Base-by-base conservation (phyloP, 1,140 invertebrate species). In the Bicyclus anynana region DNA sequence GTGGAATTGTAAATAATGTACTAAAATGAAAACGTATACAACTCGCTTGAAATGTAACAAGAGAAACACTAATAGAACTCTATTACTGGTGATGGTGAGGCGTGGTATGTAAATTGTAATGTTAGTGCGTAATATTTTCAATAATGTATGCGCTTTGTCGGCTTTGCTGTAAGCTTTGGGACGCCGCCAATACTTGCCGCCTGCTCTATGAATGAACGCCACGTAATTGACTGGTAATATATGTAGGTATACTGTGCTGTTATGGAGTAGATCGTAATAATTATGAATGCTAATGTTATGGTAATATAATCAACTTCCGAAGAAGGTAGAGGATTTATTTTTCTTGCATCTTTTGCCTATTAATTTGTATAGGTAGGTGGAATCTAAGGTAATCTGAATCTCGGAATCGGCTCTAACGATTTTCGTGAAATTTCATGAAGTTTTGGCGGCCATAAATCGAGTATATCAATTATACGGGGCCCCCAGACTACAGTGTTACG, bases 111-210 rank as follows among this genome's bases (percentile, higher is more conserved):
- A 40, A 40, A 40, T n/a, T 40, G 37, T 40, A 14, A 17, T 40
- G 37, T 40, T 40, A 40, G 6, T 14, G 17, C 37, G 37, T 40
- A 40, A 40, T 40, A 40, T 40, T 40, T 40, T 40, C 14, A 40
- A 40, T 40, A 40, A 40, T 40, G 16, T 40, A 40, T 5, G 37
- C 37, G 37, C 17, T 16, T 40, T 40, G 37, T 40, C 13, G 37
- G 37, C 7, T 35, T 40, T 16, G 37, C 17, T 13, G 42, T 55
- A 38, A 49, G 48, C 35, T 55, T 49, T 55, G 53, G 53, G 21
- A 40, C 14, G 46, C 3, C 6, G 53, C 44, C 53, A 55, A 55
- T 37, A 27, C 2, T 16, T 17, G 35, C 14, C 20, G 38, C 13
- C 5, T 2, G 23, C 4, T 40, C 14, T 37, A 48, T 55, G 29